Evolutionary conservation across 1,140 invertebrate genomes (phyloP).

Genomic region (Popillia japonica): DNA sequence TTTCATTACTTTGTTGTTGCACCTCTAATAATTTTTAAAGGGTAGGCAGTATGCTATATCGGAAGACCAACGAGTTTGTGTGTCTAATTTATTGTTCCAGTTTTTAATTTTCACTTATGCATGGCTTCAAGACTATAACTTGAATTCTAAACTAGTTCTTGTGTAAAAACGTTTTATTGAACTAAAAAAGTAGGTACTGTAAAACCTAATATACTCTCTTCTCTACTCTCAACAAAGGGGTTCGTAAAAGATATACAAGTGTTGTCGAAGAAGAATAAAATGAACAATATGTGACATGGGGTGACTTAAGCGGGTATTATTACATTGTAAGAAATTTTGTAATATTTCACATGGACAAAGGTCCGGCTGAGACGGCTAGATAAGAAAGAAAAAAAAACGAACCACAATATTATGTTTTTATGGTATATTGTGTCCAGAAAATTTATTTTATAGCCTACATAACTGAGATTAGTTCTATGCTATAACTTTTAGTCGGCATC

Average conservation of each 20-base stretch:
- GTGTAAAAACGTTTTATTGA: background rate
- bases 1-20: background rate
- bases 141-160: background rate
- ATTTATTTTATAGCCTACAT: constrained; percentile 34
- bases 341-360: constrained; percentile 15
- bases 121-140: background rate
- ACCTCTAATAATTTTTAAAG: background rate
- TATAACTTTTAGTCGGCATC: constrained; percentile 34
- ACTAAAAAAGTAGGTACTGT: background rate
- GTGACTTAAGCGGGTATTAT: background rate
- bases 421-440: constrained; percentile 38
- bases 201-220: background rate
- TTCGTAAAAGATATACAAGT: background rate
- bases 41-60: background rate
- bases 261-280: background rate
- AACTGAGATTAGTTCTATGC: constrained; percentile 29
- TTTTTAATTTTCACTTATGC: background rate
- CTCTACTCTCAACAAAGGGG: background rate
- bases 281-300: background rate
- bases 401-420: constrained; percentile 39
- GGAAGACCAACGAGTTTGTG: background rate
- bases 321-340: constrained; percentile 1
- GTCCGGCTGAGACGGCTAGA: background rate
- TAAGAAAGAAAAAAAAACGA: constrained; percentile 24
- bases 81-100: background rate